Conservation (phyloP, 2,113 vertebrate genomes). For the Bostrychus sinensis region DNA sequence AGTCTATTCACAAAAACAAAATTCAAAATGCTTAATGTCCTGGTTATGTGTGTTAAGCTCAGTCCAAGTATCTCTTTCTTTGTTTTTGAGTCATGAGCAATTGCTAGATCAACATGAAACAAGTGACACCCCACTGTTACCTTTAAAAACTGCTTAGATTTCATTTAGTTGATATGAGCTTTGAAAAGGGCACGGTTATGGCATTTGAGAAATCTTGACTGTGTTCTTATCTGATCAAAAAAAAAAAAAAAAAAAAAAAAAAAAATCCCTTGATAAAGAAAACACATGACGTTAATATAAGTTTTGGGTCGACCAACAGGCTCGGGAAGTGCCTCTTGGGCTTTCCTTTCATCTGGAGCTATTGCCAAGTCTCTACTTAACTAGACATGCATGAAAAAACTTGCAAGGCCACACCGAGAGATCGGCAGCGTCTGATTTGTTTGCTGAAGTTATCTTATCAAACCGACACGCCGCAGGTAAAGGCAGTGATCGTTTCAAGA, state of each 20-base stretch:
- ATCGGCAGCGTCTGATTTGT: constrained; percentile 7
- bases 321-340: constrained; percentile 21
- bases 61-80: neutral
- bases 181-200: constrained; percentile 52
- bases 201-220: constrained; percentile 42
- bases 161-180: constrained; percentile 29
- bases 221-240: constrained; percentile 26
- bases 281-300: constrained; percentile 36
- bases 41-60: neutral
- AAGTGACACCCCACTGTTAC: constrained; percentile 7
- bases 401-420: constrained; percentile 28
- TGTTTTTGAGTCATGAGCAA: neutral
- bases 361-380: constrained; percentile 22
- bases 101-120: neutral
- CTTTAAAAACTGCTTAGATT: constrained; percentile 26
- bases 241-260: constrained; percentile 41
- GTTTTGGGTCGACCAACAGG: constrained; percentile 19
- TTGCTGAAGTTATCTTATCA: constrained; percentile 19
- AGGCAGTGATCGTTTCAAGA: constrained; percentile 6
- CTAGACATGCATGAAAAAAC: constrained; percentile 48
- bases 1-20: too few relatives aligned
- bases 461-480: constrained; percentile 21
- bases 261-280: constrained; percentile 27
- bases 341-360: constrained; percentile 26
- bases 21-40: too few relatives aligned